Base-by-base conservation (phyloP, 2,797 vertebrate species). In the Oreonectes daqikongensis region DNA sequence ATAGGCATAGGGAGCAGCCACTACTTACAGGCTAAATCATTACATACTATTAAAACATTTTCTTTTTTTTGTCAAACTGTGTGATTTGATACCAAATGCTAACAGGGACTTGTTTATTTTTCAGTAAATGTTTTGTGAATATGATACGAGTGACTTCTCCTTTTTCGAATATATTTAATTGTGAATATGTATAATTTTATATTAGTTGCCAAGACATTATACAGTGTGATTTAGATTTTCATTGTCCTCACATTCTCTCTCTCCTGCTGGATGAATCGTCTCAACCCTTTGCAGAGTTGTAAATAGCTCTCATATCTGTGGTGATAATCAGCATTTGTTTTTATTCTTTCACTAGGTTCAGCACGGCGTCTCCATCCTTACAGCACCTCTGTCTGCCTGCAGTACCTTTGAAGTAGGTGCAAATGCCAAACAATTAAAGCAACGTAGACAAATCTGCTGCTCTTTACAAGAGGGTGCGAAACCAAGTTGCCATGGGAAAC, bases 401-500 rank as follows among this genome's bases (percentile, higher is more conserved):
- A 59, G 74, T 50, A 82, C 76, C 82, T 80, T 76, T 74, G 85
- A 89, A 87, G 83, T 60, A 77, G 68, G 87, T 82, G 83, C 90
- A 86, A 87, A 91, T 89, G 87, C 85, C 86, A 83, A 63, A 79
- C 83, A 30, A 40, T 78, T 89, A 82, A 87, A 78, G 69, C 79
- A 30, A 79, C 71, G 67, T 68, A 81, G 73, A 79, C 85, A 81
- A 85, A 82, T 84, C 83, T 77, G 82, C 84, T 86, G 75, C 86
- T 84, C 87, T 81, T 50, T 75, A 81, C 69, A 82, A 84, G 83
- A 80, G 81, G 87, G 88, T 87, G 88, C 84, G 84, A 90, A 70
- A 82, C 77, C 63, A 42, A 65, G 73, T 81, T 63, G 75, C 79
- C 82, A 96, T 97, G 96, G 96, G 96, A 80, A 97, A 96, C 89